phyloP scores from a whole-genome alignment of 2,888 invertebrate species.

The Drepana falcataria region DNA sequence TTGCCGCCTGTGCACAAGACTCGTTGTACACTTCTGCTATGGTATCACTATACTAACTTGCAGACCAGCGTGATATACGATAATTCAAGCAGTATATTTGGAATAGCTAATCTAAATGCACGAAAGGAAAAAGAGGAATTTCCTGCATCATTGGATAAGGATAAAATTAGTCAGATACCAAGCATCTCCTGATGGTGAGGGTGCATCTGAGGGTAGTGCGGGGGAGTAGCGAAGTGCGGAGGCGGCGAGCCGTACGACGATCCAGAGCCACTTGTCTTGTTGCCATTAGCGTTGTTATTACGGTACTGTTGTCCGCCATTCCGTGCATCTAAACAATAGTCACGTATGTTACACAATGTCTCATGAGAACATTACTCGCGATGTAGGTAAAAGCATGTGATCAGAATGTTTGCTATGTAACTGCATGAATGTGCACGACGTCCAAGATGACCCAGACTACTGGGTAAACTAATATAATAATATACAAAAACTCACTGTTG shows the following conservation, averaged over 20 bases:
- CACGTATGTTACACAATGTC: no score
- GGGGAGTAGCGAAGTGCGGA: constrained; percentile 67
- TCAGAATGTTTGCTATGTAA: no score
- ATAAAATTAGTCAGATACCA: constrained; percentile 34
- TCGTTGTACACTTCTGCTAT: constrained; percentile 43
- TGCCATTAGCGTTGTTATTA: constrained; percentile 54
- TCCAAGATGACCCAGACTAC: no score
- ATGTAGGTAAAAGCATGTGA: no score
- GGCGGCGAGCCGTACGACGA: constrained; percentile 73
- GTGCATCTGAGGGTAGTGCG: constrained; percentile 70
- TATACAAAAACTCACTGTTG: constrained; percentile 46
- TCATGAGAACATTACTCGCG: no score
- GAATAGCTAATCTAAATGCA: no score
- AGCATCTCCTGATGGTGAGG: constrained; percentile 76
- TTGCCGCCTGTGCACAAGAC: constrained; percentile 78
- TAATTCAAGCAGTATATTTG: no score
- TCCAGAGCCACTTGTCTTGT: constrained; percentile 62
- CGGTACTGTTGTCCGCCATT: constrained; percentile 66
- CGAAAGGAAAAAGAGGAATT: no score
- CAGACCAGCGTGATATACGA: no score
- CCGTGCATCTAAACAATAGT: constrained; percentile 42
- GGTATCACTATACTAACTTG: neutral
- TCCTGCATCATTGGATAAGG: no score
- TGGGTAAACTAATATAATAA: neutral
- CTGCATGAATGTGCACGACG: no score